Evolutionary conservation across 1,140 invertebrate genomes (phyloP).

Genomic region (Anastrepha ludens): DNA sequence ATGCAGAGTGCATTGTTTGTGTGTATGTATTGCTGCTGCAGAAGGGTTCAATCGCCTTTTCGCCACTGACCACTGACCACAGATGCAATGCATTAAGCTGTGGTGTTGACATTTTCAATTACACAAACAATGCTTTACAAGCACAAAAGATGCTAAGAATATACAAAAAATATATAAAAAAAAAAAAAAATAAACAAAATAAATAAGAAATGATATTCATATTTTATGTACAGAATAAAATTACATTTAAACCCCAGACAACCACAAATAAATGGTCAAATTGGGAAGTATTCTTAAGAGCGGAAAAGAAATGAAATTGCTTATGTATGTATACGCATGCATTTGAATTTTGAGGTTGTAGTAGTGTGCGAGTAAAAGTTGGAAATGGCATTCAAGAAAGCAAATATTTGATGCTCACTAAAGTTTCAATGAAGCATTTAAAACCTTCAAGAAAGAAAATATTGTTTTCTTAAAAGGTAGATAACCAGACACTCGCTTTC

Average conservation of each 20-base stretch:
- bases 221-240: slow-evolving; percentile 35
- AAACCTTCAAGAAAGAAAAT: too few relatives aligned
- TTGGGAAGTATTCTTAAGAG: slow-evolving; percentile 7
- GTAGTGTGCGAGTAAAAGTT: too few relatives aligned
- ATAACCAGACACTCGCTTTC: too few relatives aligned
- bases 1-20: background rate
- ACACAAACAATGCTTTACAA: slow-evolving; percentile 42
- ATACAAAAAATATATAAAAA: background rate
- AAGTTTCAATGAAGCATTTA: too few relatives aligned
- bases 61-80: background rate
- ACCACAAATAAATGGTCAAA: slow-evolving; percentile 36
- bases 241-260: slow-evolving; percentile 21
- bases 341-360: too few relatives aligned
- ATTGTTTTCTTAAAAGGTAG: too few relatives aligned
- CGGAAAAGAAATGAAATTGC: background rate
- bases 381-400: too few relatives aligned
- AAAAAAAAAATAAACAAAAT: background rate
- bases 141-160: slow-evolving; percentile 13
- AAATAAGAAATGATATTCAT: background rate
- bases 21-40: background rate
- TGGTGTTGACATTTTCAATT: slow-evolving; percentile 49
- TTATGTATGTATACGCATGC: background rate
- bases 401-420: too few relatives aligned
- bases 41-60: slow-evolving; percentile 19
- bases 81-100: slow-evolving; percentile 35